Percentiles rank a stretch among this genome's conserved stretches.
Conservation (phyloP, 2,797 vertebrate genomes). For the Parauchenoglanis ngamensis region DNA sequence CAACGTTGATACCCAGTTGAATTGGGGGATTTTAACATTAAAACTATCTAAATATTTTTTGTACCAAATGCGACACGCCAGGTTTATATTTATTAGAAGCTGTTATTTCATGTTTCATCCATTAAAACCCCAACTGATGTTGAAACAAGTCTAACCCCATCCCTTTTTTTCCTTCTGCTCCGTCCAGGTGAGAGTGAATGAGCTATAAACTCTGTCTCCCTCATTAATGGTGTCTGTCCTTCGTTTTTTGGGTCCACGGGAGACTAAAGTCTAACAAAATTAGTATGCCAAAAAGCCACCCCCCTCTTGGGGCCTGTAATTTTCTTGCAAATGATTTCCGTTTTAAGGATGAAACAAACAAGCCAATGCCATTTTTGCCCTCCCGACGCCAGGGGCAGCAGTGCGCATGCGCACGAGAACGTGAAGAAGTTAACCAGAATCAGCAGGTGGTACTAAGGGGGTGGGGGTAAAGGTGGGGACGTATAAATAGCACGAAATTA, state of each 20-base stretch:
- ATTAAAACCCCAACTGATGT: background rate
- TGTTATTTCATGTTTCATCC: background rate
- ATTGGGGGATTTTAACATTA: background rate
- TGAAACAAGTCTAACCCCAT: background rate
- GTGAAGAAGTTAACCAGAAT: constrained; percentile 88
- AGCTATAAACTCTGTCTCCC: constrained; percentile 78
- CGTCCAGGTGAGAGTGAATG: constrained; percentile 64
- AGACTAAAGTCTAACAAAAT: constrained; percentile 98
- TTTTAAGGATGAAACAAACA: constrained; percentile 91
- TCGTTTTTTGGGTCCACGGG: constrained; percentile 87
- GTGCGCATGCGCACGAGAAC: constrained; percentile 73
- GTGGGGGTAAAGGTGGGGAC: background rate
- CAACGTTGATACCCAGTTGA: background rate
- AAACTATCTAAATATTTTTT: background rate
- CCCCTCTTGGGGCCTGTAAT: constrained; percentile 94
- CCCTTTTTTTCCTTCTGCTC: background rate
- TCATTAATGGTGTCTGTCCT: constrained; percentile 85
- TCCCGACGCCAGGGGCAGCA: constrained; percentile 54
- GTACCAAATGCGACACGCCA: background rate
- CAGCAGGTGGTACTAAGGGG: constrained; percentile 85
- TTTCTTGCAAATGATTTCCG: constrained; percentile 95
- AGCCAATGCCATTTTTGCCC: constrained; percentile 84
- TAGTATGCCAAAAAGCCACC: constrained; percentile 99
- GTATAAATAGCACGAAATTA: background rate
- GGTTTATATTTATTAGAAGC: background rate